A percentile compares a stretch with the other conserved stretches of the same genome.
These are phyloP conservation scores for Mechanitis mazaeus DNA, from an alignment of 2,888 invertebrate species.

Conservation along the genomic window DNA sequence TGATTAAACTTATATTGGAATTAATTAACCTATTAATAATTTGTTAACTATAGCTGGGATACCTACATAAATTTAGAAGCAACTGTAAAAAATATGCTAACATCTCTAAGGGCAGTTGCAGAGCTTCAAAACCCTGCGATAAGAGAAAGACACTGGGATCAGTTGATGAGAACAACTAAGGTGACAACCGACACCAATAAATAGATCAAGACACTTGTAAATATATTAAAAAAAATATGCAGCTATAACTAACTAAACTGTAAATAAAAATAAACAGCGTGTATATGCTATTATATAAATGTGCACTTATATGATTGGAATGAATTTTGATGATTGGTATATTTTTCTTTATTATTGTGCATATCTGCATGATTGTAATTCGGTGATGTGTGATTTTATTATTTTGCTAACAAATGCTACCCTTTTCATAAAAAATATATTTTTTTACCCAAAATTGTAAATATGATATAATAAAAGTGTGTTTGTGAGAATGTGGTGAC, in stretches of 20 bases:
- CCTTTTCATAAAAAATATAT: conserved; percentile 18
- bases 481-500: conserved; percentile 32
- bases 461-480: conserved; percentile 24
- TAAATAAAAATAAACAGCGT: conserved; percentile 25
- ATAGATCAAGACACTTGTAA: conserved; percentile 21
- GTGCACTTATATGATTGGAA: conserved; percentile 22
- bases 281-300: conserved; percentile 30
- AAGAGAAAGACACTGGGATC: conserved; percentile 97
- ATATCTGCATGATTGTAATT: conserved; percentile 27
- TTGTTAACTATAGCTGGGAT: conserved; percentile 81
- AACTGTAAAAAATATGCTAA: conserved; percentile 96
- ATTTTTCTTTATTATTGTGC: conserved; percentile 33
- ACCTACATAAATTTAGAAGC: conserved; percentile 92
- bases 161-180: conserved; percentile 97
- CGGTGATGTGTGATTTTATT: conserved; percentile 16
- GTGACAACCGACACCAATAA: conserved; percentile 59
- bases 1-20: background rate
- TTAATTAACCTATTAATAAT: background rate
- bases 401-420: conserved; percentile 20
- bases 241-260: conserved; percentile 17
- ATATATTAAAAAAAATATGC: conserved; percentile 21
- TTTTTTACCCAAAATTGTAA: conserved; percentile 20
- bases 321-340: conserved; percentile 37
- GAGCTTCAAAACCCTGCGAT: conserved; percentile 98
- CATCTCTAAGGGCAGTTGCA: conserved; percentile 94